Base-by-base conservation (phyloP, 2,797 vertebrate species). In the Malacoctenus gilli region DNA sequence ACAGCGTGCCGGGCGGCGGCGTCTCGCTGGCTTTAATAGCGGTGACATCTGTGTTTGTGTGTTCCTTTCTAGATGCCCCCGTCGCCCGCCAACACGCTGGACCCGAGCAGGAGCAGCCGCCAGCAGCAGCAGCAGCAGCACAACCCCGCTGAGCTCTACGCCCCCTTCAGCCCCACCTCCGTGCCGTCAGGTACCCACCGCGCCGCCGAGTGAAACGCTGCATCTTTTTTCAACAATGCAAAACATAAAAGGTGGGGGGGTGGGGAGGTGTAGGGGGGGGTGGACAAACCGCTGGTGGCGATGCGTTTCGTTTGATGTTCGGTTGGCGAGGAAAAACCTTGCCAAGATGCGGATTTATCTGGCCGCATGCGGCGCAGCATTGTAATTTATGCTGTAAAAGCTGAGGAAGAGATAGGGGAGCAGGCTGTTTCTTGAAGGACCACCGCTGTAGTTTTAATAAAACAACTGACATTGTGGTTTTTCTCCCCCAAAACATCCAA, bases 41-140 rank as follows among this genome's bases (percentile, higher is more conserved):
- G 16, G 53, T 76, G 67, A 78, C 67, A 62, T 80, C 46, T 59
- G 63, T 66, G 75, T 23, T 8, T 59, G 32, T 49, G 34, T 41
- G 22, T 52, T 48, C 62, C 41, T 67, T 78, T 43, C 39, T 90
- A 99, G 97, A 98, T 96, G 90, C 97, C 97, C 63, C 96, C 95
- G 28, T 98, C 96, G 82, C 97, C 97, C 87, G 96, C 96, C 92
- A 96, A 96, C 92, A 95, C 95, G 68, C 93, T 98, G 92, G 95
- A 96, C 89, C 93, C 95, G 1, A 93, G 92, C 86, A 92, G 95
- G 84, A 94, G 92, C 84, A 93, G 95, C 72, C 88, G 84, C 48
- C 90, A 90, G 77, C 89, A 88, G 70, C 90, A 90, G 70, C 90
- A 90, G 77, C 89, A 88, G 71, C 89, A 87, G 78, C 91, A 93